Evolutionary conservation across 1,140 invertebrate species (phyloP).

Genomic region (Apis laboriosa): DNA sequence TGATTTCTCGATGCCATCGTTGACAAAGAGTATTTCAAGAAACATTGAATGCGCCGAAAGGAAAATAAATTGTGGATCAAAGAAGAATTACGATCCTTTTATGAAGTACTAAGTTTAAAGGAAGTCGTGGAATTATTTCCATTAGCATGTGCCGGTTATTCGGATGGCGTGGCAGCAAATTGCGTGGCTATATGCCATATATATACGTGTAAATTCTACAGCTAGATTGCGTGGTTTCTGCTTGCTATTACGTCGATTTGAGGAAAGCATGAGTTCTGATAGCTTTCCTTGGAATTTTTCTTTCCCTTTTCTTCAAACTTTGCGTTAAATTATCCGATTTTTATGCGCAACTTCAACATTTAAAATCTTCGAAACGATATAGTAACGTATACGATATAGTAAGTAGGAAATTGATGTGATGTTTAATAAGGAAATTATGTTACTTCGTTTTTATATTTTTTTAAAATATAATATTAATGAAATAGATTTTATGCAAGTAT

Average conservation of each 20-base stretch:
- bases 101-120: not conserved
- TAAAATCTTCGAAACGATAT: not conserved
- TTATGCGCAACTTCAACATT: not conserved
- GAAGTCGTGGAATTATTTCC: slow-evolving; percentile 1
- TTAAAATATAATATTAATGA: no score
- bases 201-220: not conserved
- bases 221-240: slow-evolving; percentile 5
- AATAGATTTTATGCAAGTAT: no score
- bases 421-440: no score
- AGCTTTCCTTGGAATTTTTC: not conserved
- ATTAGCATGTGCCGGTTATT: slow-evolving; percentile 6
- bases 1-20: not conserved
- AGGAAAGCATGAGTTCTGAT: not conserved
- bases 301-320: not conserved
- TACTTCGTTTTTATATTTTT: no score
- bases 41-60: not conserved
- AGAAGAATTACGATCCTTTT: not conserved
- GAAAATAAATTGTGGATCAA: not conserved
- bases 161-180: not conserved
- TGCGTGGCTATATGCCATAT: not conserved
- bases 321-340: not conserved
- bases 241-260: slow-evolving; percentile 3
- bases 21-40: not conserved
- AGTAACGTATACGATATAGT: no score
- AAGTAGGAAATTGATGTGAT: no score